These are phyloP conservation scores for Lycaon pictus DNA, from an alignment of 2,113 vertebrate genomes.

Conservation along the genomic window DNA sequence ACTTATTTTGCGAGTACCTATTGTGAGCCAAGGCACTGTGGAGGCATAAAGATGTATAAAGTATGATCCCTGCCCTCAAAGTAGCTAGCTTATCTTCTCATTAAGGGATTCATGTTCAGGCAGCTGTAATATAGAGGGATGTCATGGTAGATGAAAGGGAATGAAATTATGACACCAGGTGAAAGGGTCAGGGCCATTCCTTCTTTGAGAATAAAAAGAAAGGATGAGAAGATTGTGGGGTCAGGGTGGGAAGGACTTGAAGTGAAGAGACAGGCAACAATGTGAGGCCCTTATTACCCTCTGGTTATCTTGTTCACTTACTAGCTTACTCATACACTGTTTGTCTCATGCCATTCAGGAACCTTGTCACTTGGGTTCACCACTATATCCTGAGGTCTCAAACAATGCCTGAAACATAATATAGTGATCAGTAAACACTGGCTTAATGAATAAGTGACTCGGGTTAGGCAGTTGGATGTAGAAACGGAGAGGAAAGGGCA, in stretches of 20 bases:
- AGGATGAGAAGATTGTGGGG: neutral
- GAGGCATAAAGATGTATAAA: neutral
- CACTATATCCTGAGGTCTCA: neutral
- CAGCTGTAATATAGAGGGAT: constrained; percentile 8
- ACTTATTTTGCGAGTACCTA: constrained; percentile 11
- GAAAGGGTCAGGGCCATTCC: neutral
- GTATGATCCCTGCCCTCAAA: neutral
- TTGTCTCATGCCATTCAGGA: constrained; percentile 10
- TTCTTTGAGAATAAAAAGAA: neutral
- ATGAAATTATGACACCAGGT: neutral
- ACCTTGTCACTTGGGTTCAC: constrained; percentile 31
- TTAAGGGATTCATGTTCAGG: neutral
- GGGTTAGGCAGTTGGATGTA: neutral
- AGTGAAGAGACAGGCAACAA: neutral
- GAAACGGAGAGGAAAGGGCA: neutral
- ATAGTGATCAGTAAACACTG: constrained; percentile 54
- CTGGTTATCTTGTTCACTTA: neutral
- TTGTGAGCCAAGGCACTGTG: neutral
- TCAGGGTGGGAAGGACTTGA: neutral
- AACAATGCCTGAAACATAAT: neutral
- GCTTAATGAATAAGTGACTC: constrained; percentile 45
- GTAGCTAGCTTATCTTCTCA: constrained; percentile 19
- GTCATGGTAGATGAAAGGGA: neutral
- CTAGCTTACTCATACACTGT: neutral
- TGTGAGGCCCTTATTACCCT: neutral